Conservation (phyloP, 2,888 invertebrate genomes). For the Monoplex corrugatus region DNA sequence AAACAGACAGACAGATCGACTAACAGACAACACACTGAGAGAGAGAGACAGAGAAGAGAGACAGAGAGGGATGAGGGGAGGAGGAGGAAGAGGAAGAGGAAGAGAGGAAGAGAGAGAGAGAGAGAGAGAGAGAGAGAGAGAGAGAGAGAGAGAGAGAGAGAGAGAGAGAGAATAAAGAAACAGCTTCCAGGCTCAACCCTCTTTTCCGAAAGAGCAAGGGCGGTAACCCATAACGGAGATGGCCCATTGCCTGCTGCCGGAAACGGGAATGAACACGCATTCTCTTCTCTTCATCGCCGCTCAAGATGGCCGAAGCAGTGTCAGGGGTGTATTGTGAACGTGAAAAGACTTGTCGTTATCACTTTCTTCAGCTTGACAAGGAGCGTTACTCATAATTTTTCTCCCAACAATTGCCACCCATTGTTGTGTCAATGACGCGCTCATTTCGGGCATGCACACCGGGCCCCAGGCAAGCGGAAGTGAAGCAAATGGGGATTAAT, state of each 20-base stretch:
- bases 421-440: neutral
- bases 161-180: neutral
- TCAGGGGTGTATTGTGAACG: neutral
- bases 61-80: neutral
- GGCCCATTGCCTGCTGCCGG: slow-evolving; percentile 27
- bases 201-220: neutral
- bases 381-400: neutral
- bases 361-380: slow-evolving; percentile 10
- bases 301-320: neutral
- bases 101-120: neutral
- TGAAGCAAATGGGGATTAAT: neutral
- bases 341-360: neutral
- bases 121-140: neutral
- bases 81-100: too few species aligned
- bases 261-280: slow-evolving; percentile 3
- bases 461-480: neutral
- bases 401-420: neutral
- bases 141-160: neutral
- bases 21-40: neutral
- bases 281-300: neutral
- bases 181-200: neutral
- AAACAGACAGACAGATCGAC: neutral
- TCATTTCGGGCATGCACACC: neutral
- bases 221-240: slow-evolving; percentile 8
- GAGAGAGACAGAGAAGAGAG: neutral